These are phyloP conservation scores for Troides helena DNA, from an alignment of 2,888 invertebrate genomes.

Conservation along the genomic window DNA sequence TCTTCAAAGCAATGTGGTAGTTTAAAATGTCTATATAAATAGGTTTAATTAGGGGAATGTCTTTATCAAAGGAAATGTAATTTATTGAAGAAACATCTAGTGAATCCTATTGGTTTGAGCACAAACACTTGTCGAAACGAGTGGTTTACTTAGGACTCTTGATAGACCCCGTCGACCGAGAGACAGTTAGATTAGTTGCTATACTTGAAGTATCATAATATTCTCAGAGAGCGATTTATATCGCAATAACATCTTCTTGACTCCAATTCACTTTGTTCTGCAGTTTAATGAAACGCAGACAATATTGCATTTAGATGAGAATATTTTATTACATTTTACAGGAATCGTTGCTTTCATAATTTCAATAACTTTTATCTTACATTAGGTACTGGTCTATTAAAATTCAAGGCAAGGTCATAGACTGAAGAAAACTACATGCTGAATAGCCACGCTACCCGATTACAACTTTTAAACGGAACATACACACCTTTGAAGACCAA, in stretches of 20 bases:
- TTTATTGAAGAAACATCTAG: conserved; percentile 53
- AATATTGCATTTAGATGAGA: conserved; percentile 10
- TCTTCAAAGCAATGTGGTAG: background rate
- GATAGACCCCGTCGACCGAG: conserved; percentile 50
- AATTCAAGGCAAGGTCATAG: too few relatives aligned
- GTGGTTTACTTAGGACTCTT: conserved; percentile 68
- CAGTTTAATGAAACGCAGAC: conserved; percentile 20
- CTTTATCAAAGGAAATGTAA: conserved; percentile 31
- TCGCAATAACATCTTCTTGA: conserved; percentile 19
- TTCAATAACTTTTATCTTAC: too few relatives aligned
- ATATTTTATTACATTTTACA: too few relatives aligned
- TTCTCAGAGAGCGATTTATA: conserved; percentile 28
- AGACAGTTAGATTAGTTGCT: conserved; percentile 57
- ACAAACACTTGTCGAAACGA: conserved; percentile 55
- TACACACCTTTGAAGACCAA: too few relatives aligned
- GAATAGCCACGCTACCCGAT: too few relatives aligned
- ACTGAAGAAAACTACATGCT: too few relatives aligned
- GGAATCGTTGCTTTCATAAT: too few relatives aligned
- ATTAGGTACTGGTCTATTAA: too few relatives aligned
- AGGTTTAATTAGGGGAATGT: conserved; percentile 8
- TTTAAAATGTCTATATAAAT: conserved; percentile 3
- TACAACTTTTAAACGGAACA: too few relatives aligned
- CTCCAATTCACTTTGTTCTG: conserved; percentile 21
- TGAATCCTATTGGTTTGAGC: conserved; percentile 51
- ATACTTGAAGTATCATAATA: conserved; percentile 30